Percentiles rank a stretch among this genome's conserved stretches.
Evolutionary conservation across 1,140 invertebrate genomes (phyloP).

Genomic region (Alviniconcha marisindica): DNA sequence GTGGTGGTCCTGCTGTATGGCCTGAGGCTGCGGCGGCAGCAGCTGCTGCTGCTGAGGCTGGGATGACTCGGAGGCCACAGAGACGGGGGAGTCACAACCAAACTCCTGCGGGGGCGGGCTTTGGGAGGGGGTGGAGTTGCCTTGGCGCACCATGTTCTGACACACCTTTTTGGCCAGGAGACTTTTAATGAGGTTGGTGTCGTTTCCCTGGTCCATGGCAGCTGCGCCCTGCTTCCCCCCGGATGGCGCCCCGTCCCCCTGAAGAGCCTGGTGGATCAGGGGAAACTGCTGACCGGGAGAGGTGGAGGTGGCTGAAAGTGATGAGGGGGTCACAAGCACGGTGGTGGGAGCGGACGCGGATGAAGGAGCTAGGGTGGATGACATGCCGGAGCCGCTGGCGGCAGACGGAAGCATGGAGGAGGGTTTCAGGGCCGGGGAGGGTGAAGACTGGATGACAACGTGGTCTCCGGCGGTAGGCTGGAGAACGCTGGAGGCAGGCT

Average conservation of each 20-base stretch:
- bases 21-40: neutral
- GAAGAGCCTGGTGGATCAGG: slow-evolving; percentile 49
- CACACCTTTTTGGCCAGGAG: slow-evolving; percentile 89
- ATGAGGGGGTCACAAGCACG: neutral
- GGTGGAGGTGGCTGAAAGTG: neutral
- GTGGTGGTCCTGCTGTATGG: slow-evolving; percentile 26
- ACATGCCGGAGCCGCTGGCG: neutral
- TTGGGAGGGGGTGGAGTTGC: slow-evolving; percentile 16
- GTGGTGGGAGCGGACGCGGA: neutral
- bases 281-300: slow-evolving; percentile 44
- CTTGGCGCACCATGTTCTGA: slow-evolving; percentile 45
- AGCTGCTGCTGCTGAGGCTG: neutral
- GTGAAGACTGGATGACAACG: slow-evolving; percentile 16
- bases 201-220: slow-evolving; percentile 23
- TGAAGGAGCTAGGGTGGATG: neutral
- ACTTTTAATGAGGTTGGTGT: slow-evolving; percentile 84
- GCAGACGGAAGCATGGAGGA: slow-evolving; percentile 13
- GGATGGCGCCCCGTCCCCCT: slow-evolving; percentile 31
- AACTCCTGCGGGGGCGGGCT: neutral
- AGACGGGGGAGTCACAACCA: neutral
- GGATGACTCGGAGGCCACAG: neutral
- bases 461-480: slow-evolving; percentile 3
- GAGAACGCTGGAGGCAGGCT: neutral
- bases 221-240: neutral
- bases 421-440: neutral